These are phyloP conservation scores for Glareola pratincola DNA, from an alignment of 2,113 vertebrate genomes.

Conservation along the genomic window DNA sequence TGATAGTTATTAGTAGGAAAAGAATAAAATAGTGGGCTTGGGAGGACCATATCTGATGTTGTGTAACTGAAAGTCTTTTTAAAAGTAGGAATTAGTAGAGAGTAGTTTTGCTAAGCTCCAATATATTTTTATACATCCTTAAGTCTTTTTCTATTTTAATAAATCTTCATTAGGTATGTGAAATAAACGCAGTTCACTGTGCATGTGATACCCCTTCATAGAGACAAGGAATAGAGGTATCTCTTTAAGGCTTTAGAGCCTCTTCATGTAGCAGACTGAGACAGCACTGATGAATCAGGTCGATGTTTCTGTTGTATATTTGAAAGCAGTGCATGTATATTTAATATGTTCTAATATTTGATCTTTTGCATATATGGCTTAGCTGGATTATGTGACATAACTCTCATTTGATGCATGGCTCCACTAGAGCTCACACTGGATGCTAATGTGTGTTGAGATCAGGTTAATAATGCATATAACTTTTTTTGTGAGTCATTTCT, in stretches of 20 bases:
- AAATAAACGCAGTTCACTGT: not conserved
- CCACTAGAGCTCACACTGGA: not conserved
- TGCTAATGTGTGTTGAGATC: not conserved
- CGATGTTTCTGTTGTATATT: not conserved
- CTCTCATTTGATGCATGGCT: not conserved
- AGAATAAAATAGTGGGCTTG: not conserved
- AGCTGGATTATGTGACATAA: not conserved
- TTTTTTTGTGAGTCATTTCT: not conserved
- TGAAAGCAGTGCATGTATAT: not conserved
- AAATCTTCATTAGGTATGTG: not conserved
- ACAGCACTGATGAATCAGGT: not conserved
- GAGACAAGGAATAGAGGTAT: too few relatives aligned
- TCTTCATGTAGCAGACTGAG: not conserved
- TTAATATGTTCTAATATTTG: slow-evolving; percentile 14
- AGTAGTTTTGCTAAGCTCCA: not conserved
- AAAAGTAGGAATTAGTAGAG: not conserved
- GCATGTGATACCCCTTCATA: too few relatives aligned
- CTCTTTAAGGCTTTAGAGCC: not conserved
- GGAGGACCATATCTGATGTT: not conserved
- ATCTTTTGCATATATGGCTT: not conserved
- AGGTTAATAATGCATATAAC: not conserved
- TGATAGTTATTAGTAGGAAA: not conserved
- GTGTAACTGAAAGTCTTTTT: not conserved
- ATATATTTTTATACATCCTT: not conserved
- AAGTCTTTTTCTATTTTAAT: not conserved